A percentile compares a stretch with the other conserved stretches of the same genome.
Evolutionary conservation across 2,888 invertebrate species (phyloP).

Genomic region (Torymus aiolomorphi): DNA sequence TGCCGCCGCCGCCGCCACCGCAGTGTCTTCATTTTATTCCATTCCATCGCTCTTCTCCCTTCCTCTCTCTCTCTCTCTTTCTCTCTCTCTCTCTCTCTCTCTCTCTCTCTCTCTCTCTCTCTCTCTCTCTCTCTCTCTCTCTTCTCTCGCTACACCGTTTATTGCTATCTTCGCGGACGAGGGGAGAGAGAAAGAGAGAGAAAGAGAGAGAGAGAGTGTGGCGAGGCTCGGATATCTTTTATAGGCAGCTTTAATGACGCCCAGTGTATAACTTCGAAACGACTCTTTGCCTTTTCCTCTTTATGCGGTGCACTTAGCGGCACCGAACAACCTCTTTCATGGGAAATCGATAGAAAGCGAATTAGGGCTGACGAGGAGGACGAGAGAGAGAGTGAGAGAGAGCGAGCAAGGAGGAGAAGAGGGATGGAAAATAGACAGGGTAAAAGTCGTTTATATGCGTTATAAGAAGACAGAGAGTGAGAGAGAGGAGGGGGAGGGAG

Average conservation of each 20-base stretch:
- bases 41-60: conserved; percentile 50
- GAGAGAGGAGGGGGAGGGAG: conserved; percentile 37
- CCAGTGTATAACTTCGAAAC: conserved; percentile 67
- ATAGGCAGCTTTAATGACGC: conserved; percentile 67
- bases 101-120: conserved; percentile 32
- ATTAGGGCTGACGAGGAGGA: conserved; percentile 63
- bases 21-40: conserved; percentile 48
- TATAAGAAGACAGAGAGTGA: conserved; percentile 1
- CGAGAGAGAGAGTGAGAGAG: conserved; percentile 2
- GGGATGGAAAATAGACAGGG: conserved; percentile 6
- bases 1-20: conserved; percentile 4
- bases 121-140: conserved; percentile 8
- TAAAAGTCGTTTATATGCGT: conserved; percentile 20
- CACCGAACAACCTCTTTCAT: conserved; percentile 66
- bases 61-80: too few relatives aligned
- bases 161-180: conserved; percentile 52
- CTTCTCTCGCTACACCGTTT: conserved; percentile 48
- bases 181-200: conserved; percentile 13
- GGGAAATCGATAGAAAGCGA: conserved; percentile 70
- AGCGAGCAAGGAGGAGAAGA: conserved; percentile 25
- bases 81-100: too few relatives aligned
- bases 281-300: conserved; percentile 66
- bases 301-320: conserved; percentile 68
- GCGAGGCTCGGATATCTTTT: conserved; percentile 62
- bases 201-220: conserved; percentile 30